Evolutionary conservation across 2,113 vertebrate genomes (phyloP).

Genomic region (Cisticola juncidis): DNA sequence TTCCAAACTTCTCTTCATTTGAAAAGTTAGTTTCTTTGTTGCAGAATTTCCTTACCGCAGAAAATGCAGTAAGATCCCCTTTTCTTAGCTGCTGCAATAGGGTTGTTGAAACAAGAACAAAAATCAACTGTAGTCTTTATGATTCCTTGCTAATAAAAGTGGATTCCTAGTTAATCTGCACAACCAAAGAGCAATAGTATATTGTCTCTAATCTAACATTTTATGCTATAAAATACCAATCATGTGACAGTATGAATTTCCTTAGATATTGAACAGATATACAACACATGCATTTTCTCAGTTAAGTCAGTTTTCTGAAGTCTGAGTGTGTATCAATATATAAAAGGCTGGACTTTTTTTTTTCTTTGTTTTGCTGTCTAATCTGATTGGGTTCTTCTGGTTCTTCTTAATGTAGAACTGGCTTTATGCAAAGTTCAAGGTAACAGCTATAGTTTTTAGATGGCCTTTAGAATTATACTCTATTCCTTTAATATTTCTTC

Average conservation of each 20-base stretch:
- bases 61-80: neutral
- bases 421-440: conserved; percentile 5
- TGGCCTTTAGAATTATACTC: neutral
- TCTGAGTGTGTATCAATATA: neutral
- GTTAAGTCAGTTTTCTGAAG: conserved; percentile 1
- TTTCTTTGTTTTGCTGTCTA: neutral
- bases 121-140: neutral
- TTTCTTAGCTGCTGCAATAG: neutral
- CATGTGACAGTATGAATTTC: neutral
- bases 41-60: neutral
- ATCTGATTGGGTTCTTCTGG: neutral
- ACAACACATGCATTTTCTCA: neutral
- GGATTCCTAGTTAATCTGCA: neutral
- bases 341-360: neutral
- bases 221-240: neutral
- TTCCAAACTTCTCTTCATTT: neutral
- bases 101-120: neutral
- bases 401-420: neutral
- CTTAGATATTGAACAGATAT: neutral
- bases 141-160: neutral
- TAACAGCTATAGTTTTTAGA: conserved; percentile 11
- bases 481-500: neutral
- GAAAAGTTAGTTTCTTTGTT: neutral
- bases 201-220: neutral
- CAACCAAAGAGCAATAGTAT: neutral